Conservation (phyloP, 2,797 vertebrate species). For the Phylloscopus collybita region DNA sequence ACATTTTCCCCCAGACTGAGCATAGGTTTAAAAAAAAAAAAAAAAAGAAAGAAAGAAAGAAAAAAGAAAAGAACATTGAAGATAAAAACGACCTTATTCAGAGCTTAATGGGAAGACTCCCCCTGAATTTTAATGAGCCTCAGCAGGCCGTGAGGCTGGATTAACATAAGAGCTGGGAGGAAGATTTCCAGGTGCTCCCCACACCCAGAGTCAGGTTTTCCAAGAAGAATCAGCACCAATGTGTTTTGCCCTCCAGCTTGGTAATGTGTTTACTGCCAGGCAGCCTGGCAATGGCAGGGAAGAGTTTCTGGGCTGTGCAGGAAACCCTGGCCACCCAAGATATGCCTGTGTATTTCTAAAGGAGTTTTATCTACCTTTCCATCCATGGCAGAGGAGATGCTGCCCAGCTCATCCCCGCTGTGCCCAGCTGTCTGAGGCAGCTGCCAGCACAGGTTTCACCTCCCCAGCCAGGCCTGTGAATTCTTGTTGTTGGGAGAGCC, state of each 20-base stretch:
- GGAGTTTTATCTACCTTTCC: not conserved
- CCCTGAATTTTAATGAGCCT: constrained; percentile 36
- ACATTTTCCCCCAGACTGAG: constrained; percentile 18
- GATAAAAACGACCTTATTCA: constrained; percentile 10
- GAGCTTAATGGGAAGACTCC: constrained; percentile 4
- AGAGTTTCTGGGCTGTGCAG: not conserved
- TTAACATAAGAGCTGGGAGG: constrained; percentile 46
- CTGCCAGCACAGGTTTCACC: not conserved
- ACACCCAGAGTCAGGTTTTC: constrained; percentile 23
- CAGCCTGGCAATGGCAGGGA: not conserved
- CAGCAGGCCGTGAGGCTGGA: not conserved
- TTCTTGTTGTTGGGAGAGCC: not conserved
- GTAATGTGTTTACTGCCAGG: not conserved
- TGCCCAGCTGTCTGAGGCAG: not conserved
- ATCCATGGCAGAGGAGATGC: not conserved
- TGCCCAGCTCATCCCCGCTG: fast-evolving
- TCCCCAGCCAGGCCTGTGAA: not conserved
- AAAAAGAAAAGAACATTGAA: not conserved
- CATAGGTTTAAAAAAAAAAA: not conserved
- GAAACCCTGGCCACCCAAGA: not conserved
- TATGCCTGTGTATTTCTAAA: not conserved
- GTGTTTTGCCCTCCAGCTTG: not conserved
- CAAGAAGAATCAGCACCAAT: not conserved
- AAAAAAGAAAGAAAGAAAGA: fast-evolving
- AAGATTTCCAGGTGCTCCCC: constrained; percentile 52